phyloP scores from a whole-genome alignment of 2,888 invertebrate species.

The Nephrotoma flavescens region DNA sequence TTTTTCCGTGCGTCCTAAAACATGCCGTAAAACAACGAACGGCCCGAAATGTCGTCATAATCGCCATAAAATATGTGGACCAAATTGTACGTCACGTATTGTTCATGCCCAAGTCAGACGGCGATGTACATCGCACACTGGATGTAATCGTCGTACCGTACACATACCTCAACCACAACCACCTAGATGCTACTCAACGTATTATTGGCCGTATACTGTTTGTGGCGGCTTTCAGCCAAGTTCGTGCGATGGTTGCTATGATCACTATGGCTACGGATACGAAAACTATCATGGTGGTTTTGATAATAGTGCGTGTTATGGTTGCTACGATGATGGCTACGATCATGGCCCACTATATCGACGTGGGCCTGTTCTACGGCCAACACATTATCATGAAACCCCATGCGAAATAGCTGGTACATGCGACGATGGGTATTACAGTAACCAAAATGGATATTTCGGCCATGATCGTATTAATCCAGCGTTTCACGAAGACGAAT shows the following conservation, averaged over 20 bases:
- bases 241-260: conserved; percentile 14
- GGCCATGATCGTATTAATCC: conserved; percentile 9
- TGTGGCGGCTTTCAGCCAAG: conserved; percentile 10
- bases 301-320: conserved; percentile 7
- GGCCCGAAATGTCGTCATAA: conserved; percentile 17
- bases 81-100: conserved; percentile 22
- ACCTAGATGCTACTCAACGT: conserved; percentile 9
- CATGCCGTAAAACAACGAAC: conserved; percentile 12
- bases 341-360: conserved; percentile 12
- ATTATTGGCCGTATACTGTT: conserved; percentile 13
- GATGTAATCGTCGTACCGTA: conserved; percentile 7
- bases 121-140: conserved; percentile 1
- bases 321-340: conserved; percentile 13
- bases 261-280: conserved; percentile 12
- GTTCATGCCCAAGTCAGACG: conserved; percentile 17
- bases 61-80: conserved; percentile 22
- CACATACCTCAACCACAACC: conserved; percentile 13
- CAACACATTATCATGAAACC: conserved; percentile 11
- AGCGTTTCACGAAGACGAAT: background rate
- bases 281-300: conserved; percentile 8
- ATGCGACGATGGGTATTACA: conserved; percentile 6
- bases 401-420: conserved; percentile 12
- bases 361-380: conserved; percentile 12
- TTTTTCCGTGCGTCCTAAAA: conserved; percentile 17
- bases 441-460: conserved; percentile 7